Evolutionary conservation across 2,888 invertebrate genomes (phyloP).

Genomic region (Blastobasis lacticolella): DNA sequence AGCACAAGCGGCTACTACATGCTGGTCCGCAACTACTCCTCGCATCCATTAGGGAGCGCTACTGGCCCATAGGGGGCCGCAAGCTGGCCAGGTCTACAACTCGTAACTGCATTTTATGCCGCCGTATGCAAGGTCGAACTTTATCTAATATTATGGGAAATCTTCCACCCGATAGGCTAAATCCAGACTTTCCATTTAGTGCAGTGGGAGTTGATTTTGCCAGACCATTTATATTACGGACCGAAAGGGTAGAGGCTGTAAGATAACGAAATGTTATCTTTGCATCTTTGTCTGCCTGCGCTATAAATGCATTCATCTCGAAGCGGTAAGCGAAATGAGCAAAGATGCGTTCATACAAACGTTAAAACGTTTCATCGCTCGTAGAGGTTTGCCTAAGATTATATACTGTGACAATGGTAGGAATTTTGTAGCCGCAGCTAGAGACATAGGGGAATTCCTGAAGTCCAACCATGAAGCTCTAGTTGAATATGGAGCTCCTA

Average conservation of each 20-base stretch:
- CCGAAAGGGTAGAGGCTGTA: conserved; percentile 1
- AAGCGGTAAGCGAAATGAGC: conserved; percentile 1
- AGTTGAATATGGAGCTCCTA: no score
- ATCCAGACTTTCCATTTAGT: conserved; percentile 2
- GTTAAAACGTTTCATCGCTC: not conserved
- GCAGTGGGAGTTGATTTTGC: conserved; percentile 2
- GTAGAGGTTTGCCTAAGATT: not conserved
- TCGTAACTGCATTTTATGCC: not conserved
- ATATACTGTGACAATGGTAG: conserved; percentile 3
- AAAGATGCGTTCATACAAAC: conserved; percentile 1
- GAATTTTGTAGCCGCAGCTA: conserved; percentile 1
- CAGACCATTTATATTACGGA: conserved; percentile 2
- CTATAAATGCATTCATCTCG: conserved; percentile 4
- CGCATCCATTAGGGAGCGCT: not conserved
- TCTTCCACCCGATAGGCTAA: not conserved
- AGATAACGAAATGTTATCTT: conserved; percentile 4
- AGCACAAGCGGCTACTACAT: not conserved
- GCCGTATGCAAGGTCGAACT: not conserved
- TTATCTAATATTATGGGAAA: not conserved
- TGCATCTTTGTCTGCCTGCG: conserved; percentile 1
- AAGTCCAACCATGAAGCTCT: not conserved
- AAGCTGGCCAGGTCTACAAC: not conserved
- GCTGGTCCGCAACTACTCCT: not conserved
- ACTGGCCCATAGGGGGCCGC: not conserved
- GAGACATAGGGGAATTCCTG: not conserved